Base-by-base conservation (phyloP, 2,888 invertebrate species). In the Fragum sueziense region DNA sequence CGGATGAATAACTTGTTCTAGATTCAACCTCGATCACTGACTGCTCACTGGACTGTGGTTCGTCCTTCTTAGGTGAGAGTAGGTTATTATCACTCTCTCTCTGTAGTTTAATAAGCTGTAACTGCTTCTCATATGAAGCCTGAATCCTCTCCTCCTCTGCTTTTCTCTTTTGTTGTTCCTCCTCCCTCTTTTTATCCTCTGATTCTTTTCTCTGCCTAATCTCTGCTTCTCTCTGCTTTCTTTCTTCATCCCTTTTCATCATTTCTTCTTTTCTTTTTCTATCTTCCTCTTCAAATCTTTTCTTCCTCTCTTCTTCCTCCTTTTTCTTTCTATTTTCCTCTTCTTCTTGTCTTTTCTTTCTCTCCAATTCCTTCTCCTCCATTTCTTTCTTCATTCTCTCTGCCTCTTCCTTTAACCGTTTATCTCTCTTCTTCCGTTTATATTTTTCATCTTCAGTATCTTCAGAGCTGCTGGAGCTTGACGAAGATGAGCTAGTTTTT, bases 401-500 rank as follows among this genome's bases (percentile, higher is more conserved):
- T 14, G 54, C 59, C 20, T 71, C 71, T 34, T 33, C 57, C 33
- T 71, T 61, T 20, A 41, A 27, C 27, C 59, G 37, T 41, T 71
- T 59, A 25, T 71, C 59, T n/a, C 59, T 29, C 37, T 71, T 71
- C 27, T 71, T 71, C 22, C 59, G 33, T 47, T 59, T 69, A 20
- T 79, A 69, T 59, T 74, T 71, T 27, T 76, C 77, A 68, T 33
- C 74, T n/a, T 81, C 73, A 1, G 72, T 61, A 34, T 82, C 80
- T 20, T 67, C 67, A 51, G 67, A 54, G n/a, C 62, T 67, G 34
- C 68, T 61, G 0, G 70, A 68, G 29, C 74, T 76, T 20, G 82
- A 82, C 17, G 76, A 76, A 20, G 74, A 74, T 14, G 67, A 59
- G 11, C 74, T 74, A 14, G 71, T 59, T 31, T 79, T 72, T 22